These are phyloP conservation scores for Macrosoma leucophasiata DNA, from an alignment of 2,888 invertebrate genomes.

Conservation along the genomic window DNA sequence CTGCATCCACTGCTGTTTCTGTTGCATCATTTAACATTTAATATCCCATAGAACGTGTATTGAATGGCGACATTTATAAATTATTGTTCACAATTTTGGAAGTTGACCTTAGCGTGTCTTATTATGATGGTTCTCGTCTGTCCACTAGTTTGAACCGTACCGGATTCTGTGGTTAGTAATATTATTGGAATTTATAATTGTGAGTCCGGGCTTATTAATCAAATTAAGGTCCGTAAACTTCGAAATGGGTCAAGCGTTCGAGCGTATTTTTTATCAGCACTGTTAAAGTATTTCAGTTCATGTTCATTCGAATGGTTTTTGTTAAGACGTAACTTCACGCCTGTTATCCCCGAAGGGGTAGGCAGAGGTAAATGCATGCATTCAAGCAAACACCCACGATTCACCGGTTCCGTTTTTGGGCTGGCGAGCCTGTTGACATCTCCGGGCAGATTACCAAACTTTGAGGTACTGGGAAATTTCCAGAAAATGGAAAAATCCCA, in stretches of 20 bases:
- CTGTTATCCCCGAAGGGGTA: too few species aligned
- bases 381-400: too few species aligned
- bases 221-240: constrained; percentile 35
- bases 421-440: too few species aligned
- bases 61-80: background rate
- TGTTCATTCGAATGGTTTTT: too few species aligned
- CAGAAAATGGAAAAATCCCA: too few species aligned
- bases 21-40: background rate
- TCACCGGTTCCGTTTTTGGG: too few species aligned
- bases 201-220: constrained; percentile 35
- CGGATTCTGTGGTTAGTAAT: constrained; percentile 33
- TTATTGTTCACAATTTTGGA: constrained; percentile 5
- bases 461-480: too few species aligned
- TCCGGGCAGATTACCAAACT: too few species aligned
- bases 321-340: too few species aligned
- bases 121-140: constrained; percentile 34
- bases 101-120: constrained; percentile 30
- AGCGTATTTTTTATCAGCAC: constrained; percentile 7
- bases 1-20: constrained; percentile 1
- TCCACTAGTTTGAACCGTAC: constrained; percentile 27
- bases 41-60: too few species aligned
- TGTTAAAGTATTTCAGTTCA: constrained; percentile 11
- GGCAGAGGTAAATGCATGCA: too few species aligned
- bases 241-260: constrained; percentile 22
- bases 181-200: constrained; percentile 49